These are phyloP conservation scores for Philopedon plagiatum DNA, from an alignment of 2,888 invertebrate species.

Conservation along the genomic window DNA sequence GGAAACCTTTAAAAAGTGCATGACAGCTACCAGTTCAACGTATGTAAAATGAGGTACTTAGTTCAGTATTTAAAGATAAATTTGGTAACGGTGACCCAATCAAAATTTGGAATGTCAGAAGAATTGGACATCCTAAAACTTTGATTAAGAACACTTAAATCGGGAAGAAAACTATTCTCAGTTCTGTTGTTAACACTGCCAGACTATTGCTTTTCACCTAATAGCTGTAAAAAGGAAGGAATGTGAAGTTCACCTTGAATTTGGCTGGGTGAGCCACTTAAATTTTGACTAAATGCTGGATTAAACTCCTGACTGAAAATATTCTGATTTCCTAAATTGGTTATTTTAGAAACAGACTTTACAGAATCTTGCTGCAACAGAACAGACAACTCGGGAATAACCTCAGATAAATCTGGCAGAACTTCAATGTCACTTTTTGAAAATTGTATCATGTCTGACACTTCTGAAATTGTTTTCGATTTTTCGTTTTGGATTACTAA, in stretches of 20 bases:
- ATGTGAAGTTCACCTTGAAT: not conserved
- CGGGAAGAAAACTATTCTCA: slow-evolving; percentile 44
- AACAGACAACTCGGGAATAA: slow-evolving; percentile 16
- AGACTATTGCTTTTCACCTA: slow-evolving; percentile 1
- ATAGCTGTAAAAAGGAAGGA: slow-evolving; percentile 13
- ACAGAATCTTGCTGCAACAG: slow-evolving; percentile 4
- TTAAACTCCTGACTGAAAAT: slow-evolving; percentile 18
- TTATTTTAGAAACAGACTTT: not conserved
- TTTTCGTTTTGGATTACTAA: slow-evolving; percentile 50
- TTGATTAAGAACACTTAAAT: slow-evolving; percentile 47
- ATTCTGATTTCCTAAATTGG: not conserved
- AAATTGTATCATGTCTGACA: slow-evolving; percentile 59
- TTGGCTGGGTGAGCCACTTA: slow-evolving; percentile 15
- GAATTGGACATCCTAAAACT: slow-evolving; percentile 25
- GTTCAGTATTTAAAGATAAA: slow-evolving; percentile 63
- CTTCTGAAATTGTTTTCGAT: slow-evolving; percentile 9
- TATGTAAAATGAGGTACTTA: slow-evolving; percentile 73
- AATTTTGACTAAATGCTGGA: slow-evolving; percentile 50
- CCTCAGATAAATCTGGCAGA: not conserved
- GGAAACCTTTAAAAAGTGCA: too few relatives aligned
- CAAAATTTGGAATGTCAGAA: slow-evolving; percentile 31
- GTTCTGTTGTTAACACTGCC: not conserved
- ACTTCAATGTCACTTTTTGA: slow-evolving; percentile 25
- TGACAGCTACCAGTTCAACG: slow-evolving; percentile 69
- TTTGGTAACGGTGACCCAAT: slow-evolving; percentile 62